These are phyloP conservation scores for Esperia sulphurella DNA, from an alignment of 2,888 invertebrate genomes.

Conservation along the genomic window DNA sequence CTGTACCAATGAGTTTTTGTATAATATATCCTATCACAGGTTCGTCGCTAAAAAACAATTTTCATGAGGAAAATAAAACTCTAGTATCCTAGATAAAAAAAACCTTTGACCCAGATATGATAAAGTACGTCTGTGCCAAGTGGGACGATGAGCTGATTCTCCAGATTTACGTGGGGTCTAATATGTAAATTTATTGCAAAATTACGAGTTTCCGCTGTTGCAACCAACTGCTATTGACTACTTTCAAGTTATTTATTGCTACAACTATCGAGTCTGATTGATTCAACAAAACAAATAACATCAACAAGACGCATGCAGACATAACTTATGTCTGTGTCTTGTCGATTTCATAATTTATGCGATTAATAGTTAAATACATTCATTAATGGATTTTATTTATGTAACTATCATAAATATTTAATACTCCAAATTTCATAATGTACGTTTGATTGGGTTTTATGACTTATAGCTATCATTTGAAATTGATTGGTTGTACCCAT, in stretches of 20 bases:
- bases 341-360: neutral
- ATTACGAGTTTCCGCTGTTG: conserved; percentile 1
- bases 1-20: too few relatives aligned
- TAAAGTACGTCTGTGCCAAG: too few relatives aligned
- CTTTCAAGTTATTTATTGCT: conserved; percentile 1
- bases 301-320: too few relatives aligned
- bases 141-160: neutral
- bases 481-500: neutral
- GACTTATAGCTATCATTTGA: neutral
- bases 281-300: too few relatives aligned
- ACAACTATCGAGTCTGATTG: neutral
- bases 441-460: neutral
- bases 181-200: conserved; percentile 2
- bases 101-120: too few relatives aligned
- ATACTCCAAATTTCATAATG: too few relatives aligned
- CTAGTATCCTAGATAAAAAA: too few relatives aligned
- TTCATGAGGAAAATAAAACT: too few relatives aligned
- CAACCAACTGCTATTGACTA: neutral
- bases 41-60: too few relatives aligned
- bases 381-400: neutral
- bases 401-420: neutral
- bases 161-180: neutral
- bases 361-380: neutral
- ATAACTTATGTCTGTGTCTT: neutral
- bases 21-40: too few relatives aligned